Evolutionary conservation across 2,113 vertebrate genomes (phyloP).

Genomic region (Nothoprocta perdicaria): DNA sequence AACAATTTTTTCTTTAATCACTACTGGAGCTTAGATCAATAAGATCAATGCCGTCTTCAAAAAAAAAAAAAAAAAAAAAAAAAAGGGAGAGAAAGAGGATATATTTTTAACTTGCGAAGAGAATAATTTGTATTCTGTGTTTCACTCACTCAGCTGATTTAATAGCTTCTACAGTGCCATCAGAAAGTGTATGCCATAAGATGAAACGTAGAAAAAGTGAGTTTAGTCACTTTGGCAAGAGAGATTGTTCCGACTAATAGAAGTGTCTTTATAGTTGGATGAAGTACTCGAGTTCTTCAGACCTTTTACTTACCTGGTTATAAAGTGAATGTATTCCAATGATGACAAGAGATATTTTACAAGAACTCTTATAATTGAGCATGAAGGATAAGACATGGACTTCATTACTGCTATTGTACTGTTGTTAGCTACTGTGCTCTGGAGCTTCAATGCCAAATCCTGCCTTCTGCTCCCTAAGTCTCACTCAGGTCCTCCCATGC

Average conservation of each 20-base stretch:
- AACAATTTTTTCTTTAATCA: too few species aligned
- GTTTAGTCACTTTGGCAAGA: not conserved
- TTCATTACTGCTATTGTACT: not conserved
- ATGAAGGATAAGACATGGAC: not conserved
- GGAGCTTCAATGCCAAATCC: not conserved
- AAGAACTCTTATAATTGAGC: not conserved
- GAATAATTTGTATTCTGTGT: not conserved
- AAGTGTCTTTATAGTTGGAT: not conserved
- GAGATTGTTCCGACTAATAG: not conserved
- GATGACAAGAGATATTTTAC: not conserved
- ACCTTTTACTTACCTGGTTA: not conserved
- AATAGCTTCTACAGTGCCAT: not conserved
- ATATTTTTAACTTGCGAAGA: not conserved
- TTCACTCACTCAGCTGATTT: not conserved
- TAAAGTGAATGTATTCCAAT: not conserved
- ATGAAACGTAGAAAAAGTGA: not conserved
- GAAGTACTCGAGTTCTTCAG: not conserved
- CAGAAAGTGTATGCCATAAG: not conserved
- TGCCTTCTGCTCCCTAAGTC: fast-evolving
- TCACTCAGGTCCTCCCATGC: not conserved
- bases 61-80: not conserved
- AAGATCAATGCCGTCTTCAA: too few species aligned
- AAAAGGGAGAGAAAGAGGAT: not conserved
- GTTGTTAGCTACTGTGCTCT: not conserved
- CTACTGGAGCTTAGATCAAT: too few species aligned